Conservation (phyloP, 2,797 vertebrate species). For the Chrysocyon brachyurus region DNA sequence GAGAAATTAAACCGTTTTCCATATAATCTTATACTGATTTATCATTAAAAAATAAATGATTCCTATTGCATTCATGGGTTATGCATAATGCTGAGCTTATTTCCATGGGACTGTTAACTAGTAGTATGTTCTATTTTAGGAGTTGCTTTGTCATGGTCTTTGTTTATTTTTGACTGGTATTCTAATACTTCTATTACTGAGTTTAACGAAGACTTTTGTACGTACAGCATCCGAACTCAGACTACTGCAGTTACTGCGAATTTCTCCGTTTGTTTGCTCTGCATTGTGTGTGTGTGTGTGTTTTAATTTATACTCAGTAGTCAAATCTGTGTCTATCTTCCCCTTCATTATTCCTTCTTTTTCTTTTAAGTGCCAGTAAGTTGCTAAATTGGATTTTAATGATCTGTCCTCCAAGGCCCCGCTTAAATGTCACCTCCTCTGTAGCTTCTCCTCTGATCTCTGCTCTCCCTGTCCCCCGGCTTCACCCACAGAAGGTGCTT, state of each 20-base stretch:
- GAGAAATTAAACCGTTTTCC: conserved; percentile 26
- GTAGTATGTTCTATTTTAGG: background rate
- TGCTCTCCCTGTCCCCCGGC: background rate
- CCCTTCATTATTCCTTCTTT: conserved; percentile 52
- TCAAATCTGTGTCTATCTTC: conserved; percentile 61
- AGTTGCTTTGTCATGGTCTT: conserved; percentile 11
- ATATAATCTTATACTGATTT: conserved; percentile 44
- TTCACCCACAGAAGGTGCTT: background rate
- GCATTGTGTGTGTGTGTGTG: background rate
- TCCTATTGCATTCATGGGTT: background rate
- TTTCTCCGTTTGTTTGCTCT: conserved; percentile 29
- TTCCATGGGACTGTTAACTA: background rate
- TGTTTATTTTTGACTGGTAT: conserved; percentile 51
- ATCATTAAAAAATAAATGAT: background rate
- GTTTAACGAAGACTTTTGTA: background rate
- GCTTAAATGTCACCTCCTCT: conserved; percentile 70
- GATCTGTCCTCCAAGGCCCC: conserved; percentile 50
- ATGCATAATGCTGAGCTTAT: background rate
- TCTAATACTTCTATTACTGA: conserved; percentile 29
- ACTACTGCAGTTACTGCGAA: background rate
- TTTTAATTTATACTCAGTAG: conserved; percentile 59
- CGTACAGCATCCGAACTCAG: background rate
- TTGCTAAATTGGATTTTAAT: conserved; percentile 78
- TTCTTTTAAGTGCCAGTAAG: conserved; percentile 77
- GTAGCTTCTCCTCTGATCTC: conserved; percentile 55